Evolutionary conservation across 2,797 vertebrate genomes (phyloP).

Genomic region (Bufotes viridis): DNA sequence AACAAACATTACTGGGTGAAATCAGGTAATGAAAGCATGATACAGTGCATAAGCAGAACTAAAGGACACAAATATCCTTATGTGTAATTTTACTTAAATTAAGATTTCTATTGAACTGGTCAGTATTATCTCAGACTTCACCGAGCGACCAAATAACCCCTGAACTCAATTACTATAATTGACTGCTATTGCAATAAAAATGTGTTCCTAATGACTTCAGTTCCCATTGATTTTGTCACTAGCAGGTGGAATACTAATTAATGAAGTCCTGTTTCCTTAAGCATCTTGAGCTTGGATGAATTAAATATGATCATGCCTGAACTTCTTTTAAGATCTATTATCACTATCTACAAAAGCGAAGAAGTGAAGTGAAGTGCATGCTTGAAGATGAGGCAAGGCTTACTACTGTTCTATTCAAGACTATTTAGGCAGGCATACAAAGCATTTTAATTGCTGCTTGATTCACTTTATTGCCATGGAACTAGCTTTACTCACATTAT

Average conservation of each 20-base stretch:
- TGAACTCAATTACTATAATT: slow-evolving; percentile 51
- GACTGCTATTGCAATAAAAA: slow-evolving; percentile 47
- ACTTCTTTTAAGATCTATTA: slow-evolving; percentile 30
- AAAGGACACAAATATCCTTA: neutral
- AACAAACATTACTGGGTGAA: neutral
- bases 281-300: slow-evolving; percentile 19
- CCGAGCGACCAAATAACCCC: slow-evolving; percentile 31
- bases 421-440: neutral
- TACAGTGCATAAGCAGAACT: neutral
- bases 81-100: slow-evolving; percentile 19
- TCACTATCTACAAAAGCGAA: neutral
- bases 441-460: neutral
- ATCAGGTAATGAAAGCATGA: neutral
- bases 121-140: slow-evolving; percentile 41
- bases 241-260: slow-evolving; percentile 44
- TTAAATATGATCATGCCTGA: slow-evolving; percentile 38
- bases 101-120: slow-evolving; percentile 42
- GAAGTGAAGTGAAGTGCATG: neutral
- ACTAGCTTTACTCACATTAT: neutral
- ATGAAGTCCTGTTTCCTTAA: slow-evolving; percentile 27
- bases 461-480: neutral
- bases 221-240: slow-evolving; percentile 44
- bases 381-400: neutral
- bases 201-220: slow-evolving; percentile 40
- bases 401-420: neutral